A percentile compares a stretch with the other conserved stretches of the same genome.
Evolutionary conservation across 2,113 vertebrate species (phyloP).

Genomic region (Coptodon bakossiorum): DNA sequence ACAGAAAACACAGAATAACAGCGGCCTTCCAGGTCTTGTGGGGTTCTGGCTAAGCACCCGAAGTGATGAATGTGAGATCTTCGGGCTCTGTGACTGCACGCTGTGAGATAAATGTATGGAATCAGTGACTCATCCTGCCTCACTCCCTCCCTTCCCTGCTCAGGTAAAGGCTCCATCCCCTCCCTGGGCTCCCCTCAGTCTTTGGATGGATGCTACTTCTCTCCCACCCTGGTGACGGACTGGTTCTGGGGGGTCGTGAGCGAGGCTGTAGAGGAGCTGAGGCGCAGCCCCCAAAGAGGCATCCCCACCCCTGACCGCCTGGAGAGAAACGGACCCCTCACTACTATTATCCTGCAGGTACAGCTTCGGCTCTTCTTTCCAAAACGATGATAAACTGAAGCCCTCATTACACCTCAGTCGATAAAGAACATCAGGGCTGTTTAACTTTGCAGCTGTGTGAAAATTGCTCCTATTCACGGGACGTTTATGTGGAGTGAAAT

Average conservation of each 20-base stretch:
- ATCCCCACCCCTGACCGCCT: slow-evolving; percentile 70
- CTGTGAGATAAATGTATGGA: neutral
- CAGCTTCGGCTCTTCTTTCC: neutral
- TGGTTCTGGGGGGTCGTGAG: slow-evolving; percentile 77
- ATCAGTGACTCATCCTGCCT: neutral
- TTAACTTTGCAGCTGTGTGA: neutral
- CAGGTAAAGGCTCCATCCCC: slow-evolving; percentile 52
- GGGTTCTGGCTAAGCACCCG: neutral
- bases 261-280: slow-evolving; percentile 66
- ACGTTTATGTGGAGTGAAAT: neutral
- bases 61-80: neutral
- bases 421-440: neutral
- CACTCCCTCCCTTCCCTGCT: accelerated
- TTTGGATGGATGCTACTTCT: slow-evolving; percentile 75
- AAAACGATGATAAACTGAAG: neutral
- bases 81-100: neutral
- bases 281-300: slow-evolving; percentile 70
- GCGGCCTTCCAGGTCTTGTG: neutral
- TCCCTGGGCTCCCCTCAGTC: slow-evolving; percentile 65
- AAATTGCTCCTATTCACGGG: neutral
- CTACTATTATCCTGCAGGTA: slow-evolving; percentile 73
- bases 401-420: neutral
- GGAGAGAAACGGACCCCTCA: slow-evolving; percentile 73
- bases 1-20: neutral
- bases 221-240: slow-evolving; percentile 70